A percentile compares a stretch with the other conserved stretches of the same genome.
These are phyloP conservation scores for Oscheius sp. DNA, from an alignment of 2,888 invertebrate species.

Conservation along the genomic window DNA sequence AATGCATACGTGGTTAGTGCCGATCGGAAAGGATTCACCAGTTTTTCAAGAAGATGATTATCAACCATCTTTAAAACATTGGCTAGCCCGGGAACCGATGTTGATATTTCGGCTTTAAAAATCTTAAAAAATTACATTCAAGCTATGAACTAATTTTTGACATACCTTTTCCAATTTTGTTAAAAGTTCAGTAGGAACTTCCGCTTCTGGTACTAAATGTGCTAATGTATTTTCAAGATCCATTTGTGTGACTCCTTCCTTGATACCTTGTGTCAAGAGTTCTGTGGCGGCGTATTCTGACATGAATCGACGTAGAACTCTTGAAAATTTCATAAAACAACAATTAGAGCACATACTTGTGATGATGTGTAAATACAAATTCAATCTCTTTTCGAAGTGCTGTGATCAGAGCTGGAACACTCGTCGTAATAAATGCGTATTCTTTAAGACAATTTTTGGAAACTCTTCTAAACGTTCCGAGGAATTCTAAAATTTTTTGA, in stretches of 20 bases:
- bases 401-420: slow-evolving; percentile 21
- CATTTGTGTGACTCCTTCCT: slow-evolving; percentile 26
- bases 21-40: slow-evolving; percentile 11
- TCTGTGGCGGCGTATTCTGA: slow-evolving; percentile 19
- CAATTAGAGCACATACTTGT: slow-evolving; percentile 5
- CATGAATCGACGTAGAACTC: slow-evolving; percentile 36
- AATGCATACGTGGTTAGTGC: slow-evolving; percentile 19
- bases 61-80: not conserved
- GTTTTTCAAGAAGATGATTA: slow-evolving; percentile 1
- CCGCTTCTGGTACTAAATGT: slow-evolving; percentile 23
- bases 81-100: not conserved
- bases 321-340: not conserved
- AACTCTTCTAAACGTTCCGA: slow-evolving; percentile 32
- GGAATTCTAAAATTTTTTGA: slow-evolving; percentile 33
- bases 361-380: slow-evolving; percentile 31
- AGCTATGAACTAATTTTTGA: not conserved
- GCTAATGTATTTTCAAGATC: slow-evolving; percentile 27
- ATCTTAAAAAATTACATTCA: not conserved
- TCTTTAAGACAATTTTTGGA: slow-evolving; percentile 36
- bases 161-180: slow-evolving; percentile 23
- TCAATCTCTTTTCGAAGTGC: slow-evolving; percentile 32
- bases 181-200: slow-evolving; percentile 8
- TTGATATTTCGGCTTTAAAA: not conserved
- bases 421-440: slow-evolving; percentile 15
- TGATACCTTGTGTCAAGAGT: slow-evolving; percentile 24